Conservation (phyloP, 2,797 vertebrate species). For the Eulemur albifrons region DNA sequence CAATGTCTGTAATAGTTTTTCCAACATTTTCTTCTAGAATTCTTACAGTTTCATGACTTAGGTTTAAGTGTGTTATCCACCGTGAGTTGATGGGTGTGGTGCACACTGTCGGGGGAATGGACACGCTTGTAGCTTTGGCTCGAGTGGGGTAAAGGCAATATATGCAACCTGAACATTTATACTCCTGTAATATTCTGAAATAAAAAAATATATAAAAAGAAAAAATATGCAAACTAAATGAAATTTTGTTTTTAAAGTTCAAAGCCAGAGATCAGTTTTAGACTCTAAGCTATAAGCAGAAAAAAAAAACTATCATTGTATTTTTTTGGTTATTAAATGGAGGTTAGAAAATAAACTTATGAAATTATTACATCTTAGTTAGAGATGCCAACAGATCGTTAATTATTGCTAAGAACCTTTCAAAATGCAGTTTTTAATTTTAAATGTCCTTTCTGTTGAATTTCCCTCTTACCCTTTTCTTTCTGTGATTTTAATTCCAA, state of each 20-base stretch:
- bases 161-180: too few species aligned
- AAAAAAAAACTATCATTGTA: background rate
- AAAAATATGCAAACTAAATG: background rate
- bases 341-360: constrained; percentile 42
- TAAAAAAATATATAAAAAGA: too few species aligned
- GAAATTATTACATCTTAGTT: constrained; percentile 23
- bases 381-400: background rate
- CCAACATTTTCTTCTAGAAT: too few species aligned
- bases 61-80: too few species aligned
- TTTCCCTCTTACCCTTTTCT: background rate
- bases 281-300: background rate
- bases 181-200: too few species aligned
- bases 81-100: too few species aligned
- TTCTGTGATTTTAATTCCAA: constrained; percentile 49
- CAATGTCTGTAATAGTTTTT: too few species aligned
- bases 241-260: constrained; percentile 7
- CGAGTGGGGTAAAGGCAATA: too few species aligned
- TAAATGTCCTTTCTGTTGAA: background rate
- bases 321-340: constrained; percentile 44
- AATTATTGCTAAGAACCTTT: constrained; percentile 42
- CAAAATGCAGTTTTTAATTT: constrained; percentile 40
- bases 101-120: too few species aligned
- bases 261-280: constrained; percentile 30
- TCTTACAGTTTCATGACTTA: too few species aligned
- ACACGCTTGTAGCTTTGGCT: too few species aligned